These are phyloP conservation scores for Amphiura filiformis DNA, from an alignment of 35 echinoderm and acorn worm genomes.

Conservation along the genomic window DNA sequence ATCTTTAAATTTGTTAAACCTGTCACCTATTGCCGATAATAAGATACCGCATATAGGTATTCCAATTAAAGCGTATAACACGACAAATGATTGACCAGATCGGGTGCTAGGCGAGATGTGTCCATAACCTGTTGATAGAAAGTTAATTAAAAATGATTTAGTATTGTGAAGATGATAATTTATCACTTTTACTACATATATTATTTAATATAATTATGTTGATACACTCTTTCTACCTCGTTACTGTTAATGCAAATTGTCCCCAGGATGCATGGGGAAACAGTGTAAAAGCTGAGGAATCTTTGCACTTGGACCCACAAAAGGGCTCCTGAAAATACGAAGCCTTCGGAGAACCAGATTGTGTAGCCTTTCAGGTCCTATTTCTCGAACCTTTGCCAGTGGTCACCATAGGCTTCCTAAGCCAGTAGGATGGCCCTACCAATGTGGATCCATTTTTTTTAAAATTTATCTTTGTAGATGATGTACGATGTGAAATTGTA, in stretches of 20 bases:
- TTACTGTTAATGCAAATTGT: background rate
- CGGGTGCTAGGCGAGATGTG: constrained; percentile 72
- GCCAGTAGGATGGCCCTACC: no score
- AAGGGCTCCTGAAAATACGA: no score
- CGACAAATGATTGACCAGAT: constrained; percentile 61
- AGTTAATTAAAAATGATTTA: background rate
- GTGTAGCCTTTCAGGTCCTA: no score
- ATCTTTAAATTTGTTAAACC: constrained; percentile 30
- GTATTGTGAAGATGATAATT: background rate
- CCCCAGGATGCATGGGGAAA: background rate
- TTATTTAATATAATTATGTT: background rate
- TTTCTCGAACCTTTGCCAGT: no score
- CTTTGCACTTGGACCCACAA: background rate
- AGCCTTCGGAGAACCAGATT: no score
- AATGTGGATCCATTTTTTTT: no score
- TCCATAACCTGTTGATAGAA: constrained; percentile 73
- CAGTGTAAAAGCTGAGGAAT: background rate
- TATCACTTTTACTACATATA: background rate
- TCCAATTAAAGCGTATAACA: constrained; percentile 86
- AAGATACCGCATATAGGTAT: constrained; percentile 89
- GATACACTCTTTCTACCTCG: background rate
- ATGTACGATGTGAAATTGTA: no score
- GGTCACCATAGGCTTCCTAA: no score
- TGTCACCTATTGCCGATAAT: constrained; percentile 59
- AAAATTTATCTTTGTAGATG: no score